phyloP scores from a whole-genome alignment of 2,113 vertebrate species.

The Aegithalos caudatus region DNA sequence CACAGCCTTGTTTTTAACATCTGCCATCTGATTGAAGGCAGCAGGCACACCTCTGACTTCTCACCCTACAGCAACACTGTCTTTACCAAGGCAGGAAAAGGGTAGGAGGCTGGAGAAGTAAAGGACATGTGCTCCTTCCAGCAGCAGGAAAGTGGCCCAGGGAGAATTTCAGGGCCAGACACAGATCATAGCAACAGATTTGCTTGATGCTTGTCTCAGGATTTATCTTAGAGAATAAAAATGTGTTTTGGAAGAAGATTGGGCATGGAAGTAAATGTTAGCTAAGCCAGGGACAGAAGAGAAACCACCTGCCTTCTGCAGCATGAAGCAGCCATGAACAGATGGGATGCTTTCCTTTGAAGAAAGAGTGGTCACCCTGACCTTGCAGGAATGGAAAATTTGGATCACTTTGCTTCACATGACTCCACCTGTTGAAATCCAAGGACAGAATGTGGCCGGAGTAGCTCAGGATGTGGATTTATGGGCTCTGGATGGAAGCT shows the following conservation, averaged over 20 bases:
- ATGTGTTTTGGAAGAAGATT: not conserved
- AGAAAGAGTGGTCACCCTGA: not conserved
- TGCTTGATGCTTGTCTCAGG: not conserved
- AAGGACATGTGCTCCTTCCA: not conserved
- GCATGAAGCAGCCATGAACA: not conserved
- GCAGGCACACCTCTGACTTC: not conserved
- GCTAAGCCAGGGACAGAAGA: not conserved
- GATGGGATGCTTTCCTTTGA: not conserved
- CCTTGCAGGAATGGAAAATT: not conserved
- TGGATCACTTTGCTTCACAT: not conserved
- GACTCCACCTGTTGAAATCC: slow-evolving; percentile 5
- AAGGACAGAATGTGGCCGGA: not conserved
- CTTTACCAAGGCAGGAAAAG: not conserved
- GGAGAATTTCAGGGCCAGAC: not conserved
- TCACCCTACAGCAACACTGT: not conserved
- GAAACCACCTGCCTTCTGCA: not conserved
- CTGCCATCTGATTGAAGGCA: not conserved
- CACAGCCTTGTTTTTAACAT: not conserved
- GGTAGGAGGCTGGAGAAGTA: not conserved
- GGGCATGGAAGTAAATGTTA: not conserved
- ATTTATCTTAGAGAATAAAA: not conserved
- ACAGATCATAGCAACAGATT: not conserved
- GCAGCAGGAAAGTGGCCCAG: not conserved
- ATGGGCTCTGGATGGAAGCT: not conserved
- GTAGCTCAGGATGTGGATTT: not conserved